Base-by-base conservation (phyloP, 2,113 vertebrate genomes). In the Dendropsophus ebraccatus region DNA sequence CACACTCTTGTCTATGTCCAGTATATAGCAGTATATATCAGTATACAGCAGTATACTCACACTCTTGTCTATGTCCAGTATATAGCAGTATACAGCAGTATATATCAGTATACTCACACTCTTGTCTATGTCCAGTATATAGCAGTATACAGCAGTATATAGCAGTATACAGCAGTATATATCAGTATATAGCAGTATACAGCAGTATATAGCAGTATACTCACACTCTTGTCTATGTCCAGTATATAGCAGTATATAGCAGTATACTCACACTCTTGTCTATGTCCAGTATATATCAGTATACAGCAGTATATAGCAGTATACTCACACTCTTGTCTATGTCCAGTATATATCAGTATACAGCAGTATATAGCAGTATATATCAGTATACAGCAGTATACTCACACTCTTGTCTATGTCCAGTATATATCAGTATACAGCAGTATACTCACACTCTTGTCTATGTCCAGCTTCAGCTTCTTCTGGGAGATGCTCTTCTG, bases 401-500 rank as follows among this genome's bases (percentile, higher is more conserved):
- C 47, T 12, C 13, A 65, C 62, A 65, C 5, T 16, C 1, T 1
- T 2, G 19, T 23, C 0, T 10, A n/a, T 1, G 1, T 0, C 0
- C 9, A 23, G 32, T 45, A 49, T 74, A 74, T 25, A 2, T 23
- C 19, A 37, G 8, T 75, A 21, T 2, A 41, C 9, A 23, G 6
- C 14, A 10, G 69, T n/a, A 25, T 1, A 94, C 97, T 97, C 88
- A 99, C 98, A 58, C 96, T 99, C 90, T 97, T 98, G 93, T 99
- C 97, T 89, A 98, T 97, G 93, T 99, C 98, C 91, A 99, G 94
- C 81, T 96, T 96, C 78, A 97, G 96, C 75, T 96, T 97, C 92
- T 97, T 97, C 93, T 98, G 96, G 0, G 95, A 96, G 75, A 98
- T 97, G 91, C 97, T 98, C 88, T 97, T 98, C 94, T 98, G 97